Percentiles rank a stretch among this genome's conserved stretches.
phyloP scores from a whole-genome alignment of 1,140 invertebrate genomes.

The Caenorhabditis latens region DNA sequence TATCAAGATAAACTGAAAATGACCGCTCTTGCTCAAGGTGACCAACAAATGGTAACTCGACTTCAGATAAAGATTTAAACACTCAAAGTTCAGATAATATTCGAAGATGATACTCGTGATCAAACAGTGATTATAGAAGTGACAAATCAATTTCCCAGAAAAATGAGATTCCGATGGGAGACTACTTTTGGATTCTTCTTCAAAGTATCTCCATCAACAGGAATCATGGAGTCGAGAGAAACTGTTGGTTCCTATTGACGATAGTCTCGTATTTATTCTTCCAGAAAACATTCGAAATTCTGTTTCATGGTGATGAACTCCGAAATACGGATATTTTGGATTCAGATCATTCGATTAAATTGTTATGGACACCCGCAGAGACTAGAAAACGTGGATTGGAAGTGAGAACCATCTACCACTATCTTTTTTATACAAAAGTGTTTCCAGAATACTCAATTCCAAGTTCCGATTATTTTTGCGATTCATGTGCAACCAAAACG shows the following conservation, averaged over 20 bases:
- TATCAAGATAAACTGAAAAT: background rate
- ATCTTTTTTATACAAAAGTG: background rate
- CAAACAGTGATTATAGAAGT: slow-evolving; percentile 11
- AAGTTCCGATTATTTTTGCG: slow-evolving; percentile 17
- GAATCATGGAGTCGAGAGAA: slow-evolving; percentile 23
- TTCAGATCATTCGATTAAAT: slow-evolving; percentile 20
- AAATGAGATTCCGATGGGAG: slow-evolving; percentile 36
- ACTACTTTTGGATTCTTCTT: slow-evolving; percentile 17
- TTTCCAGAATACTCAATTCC: slow-evolving; percentile 8
- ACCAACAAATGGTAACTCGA: slow-evolving; percentile 21
- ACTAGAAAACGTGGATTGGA: slow-evolving; percentile 31
- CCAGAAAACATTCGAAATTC: slow-evolving; percentile 20
- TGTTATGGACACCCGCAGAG: slow-evolving; percentile 12
- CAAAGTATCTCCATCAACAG: slow-evolving; percentile 1
- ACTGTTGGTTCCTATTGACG: background rate
- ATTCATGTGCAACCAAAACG: slow-evolving; percentile 38
- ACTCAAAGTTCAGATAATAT: slow-evolving; percentile 3
- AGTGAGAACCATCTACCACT: background rate
- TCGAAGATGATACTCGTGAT: slow-evolving; percentile 49
- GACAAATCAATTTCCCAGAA: background rate
- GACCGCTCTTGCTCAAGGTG: background rate
- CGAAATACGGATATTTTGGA: slow-evolving; percentile 11
- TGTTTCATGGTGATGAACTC: slow-evolving; percentile 6
- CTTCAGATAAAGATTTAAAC: background rate
- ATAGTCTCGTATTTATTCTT: background rate